Percentiles rank a stretch among this genome's conserved stretches.
Conservation (phyloP, 2,888 invertebrate species). For the Agonopterix heracliana region DNA sequence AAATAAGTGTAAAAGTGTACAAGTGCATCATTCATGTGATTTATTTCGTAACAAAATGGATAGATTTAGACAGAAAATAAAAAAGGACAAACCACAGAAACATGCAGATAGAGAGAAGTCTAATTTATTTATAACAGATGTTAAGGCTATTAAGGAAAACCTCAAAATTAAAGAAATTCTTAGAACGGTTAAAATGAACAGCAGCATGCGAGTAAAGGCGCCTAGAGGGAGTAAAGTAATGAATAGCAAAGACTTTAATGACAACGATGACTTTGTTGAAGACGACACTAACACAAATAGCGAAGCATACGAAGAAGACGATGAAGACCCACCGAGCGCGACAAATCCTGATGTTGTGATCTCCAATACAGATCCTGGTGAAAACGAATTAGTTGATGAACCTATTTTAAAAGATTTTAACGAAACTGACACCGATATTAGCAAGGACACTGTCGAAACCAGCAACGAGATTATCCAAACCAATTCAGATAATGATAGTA, state of each 20-base stretch:
- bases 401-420: background rate
- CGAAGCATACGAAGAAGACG: slow-evolving; percentile 14
- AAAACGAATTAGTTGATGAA: slow-evolving; percentile 2
- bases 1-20: slow-evolving; percentile 16
- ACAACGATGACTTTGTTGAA: slow-evolving; percentile 44
- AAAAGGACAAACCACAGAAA: slow-evolving; percentile 46
- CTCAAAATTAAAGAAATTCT: slow-evolving; percentile 63
- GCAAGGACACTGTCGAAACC: background rate
- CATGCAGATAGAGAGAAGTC: slow-evolving; percentile 42
- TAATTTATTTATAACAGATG: slow-evolving; percentile 42
- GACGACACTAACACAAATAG: slow-evolving; percentile 7
- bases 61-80: slow-evolving; percentile 46
- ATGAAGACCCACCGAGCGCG: slow-evolving; percentile 34
- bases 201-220: slow-evolving; percentile 57
- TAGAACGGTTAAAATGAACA: slow-evolving; percentile 63
- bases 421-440: background rate
- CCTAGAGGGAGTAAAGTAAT: slow-evolving; percentile 57
- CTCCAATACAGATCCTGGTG: slow-evolving; percentile 11
- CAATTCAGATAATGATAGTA: background rate
- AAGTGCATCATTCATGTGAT: slow-evolving; percentile 2
- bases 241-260: slow-evolving; percentile 52
- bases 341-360: slow-evolving; percentile 39
- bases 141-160: slow-evolving; percentile 58
- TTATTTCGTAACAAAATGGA: slow-evolving; percentile 38
- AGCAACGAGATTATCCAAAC: background rate